These are phyloP conservation scores for Nemurella pictetii DNA, from an alignment of 2,888 invertebrate species.

Conservation along the genomic window DNA sequence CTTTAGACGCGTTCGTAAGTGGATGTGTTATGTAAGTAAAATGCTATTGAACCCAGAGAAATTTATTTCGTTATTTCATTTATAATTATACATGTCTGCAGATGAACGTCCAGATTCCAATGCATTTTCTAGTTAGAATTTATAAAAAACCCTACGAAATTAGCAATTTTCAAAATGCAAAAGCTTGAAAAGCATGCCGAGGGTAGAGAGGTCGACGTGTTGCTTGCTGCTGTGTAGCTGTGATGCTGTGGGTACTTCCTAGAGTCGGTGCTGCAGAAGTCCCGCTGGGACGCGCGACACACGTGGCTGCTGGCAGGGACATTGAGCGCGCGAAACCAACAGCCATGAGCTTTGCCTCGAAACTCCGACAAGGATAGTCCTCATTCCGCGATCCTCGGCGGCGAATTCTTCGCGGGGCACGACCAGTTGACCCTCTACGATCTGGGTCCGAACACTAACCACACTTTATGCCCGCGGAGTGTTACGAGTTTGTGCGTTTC, in stretches of 20 bases:
- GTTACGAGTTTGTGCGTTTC: too few relatives aligned
- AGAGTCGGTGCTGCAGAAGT: too few relatives aligned
- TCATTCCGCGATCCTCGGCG: neutral
- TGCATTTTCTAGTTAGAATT: neutral
- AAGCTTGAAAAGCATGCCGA: neutral
- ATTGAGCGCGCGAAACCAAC: neutral
- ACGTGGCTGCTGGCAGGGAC: neutral
- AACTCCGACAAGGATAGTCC: neutral
- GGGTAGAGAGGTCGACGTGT: neutral
- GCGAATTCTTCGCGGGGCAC: neutral
- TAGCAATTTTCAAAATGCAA: neutral
- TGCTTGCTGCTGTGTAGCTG: neutral
- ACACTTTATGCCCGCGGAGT: too few relatives aligned
- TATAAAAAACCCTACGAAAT: neutral
- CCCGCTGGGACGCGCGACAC: neutral
- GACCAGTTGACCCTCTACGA: neutral
- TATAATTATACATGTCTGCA: neutral
- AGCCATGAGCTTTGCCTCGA: constrained; percentile 10
- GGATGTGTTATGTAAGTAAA: neutral
- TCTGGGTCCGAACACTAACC: too few relatives aligned
- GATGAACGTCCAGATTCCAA: neutral
- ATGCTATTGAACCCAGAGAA: neutral
- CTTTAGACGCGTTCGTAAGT: neutral
- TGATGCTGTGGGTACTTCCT: neutral
- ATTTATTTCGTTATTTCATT: neutral